Conservation (phyloP, 2,888 invertebrate genomes). For the Crepidodera aurea region DNA sequence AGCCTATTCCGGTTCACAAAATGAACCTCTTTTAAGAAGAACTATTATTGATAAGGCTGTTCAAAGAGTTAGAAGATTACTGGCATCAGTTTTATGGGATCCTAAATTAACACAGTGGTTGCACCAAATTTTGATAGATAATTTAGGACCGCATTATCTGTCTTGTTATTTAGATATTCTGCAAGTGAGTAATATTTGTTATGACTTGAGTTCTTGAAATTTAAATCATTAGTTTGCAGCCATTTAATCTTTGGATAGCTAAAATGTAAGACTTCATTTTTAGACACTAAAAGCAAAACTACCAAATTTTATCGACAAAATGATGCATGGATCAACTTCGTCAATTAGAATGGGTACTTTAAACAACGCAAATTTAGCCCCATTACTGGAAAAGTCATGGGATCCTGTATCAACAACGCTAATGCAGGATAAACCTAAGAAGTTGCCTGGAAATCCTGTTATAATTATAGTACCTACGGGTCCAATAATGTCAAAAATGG, state of each 20-base stretch:
- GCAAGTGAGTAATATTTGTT: constrained; percentile 66
- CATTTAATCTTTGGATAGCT: too few species aligned
- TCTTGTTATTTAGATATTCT: constrained; percentile 80
- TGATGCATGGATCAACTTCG: constrained; percentile 68
- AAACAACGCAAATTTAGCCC: constrained; percentile 70
- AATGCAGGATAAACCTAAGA: constrained; percentile 71
- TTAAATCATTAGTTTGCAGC: too few species aligned
- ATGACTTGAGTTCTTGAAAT: too few species aligned
- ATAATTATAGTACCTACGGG: constrained; percentile 71
- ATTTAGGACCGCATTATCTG: constrained; percentile 71
- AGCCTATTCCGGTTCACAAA: constrained; percentile 66
- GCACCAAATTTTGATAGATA: constrained; percentile 74
- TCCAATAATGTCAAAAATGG: constrained; percentile 65
- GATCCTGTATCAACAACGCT: constrained; percentile 72
- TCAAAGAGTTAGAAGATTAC: constrained; percentile 70
- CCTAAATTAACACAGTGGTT: constrained; percentile 78
- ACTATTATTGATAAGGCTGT: constrained; percentile 76
- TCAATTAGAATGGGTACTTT: constrained; percentile 62
- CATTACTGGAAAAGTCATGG: constrained; percentile 75
- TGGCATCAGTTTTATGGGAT: constrained; percentile 79
- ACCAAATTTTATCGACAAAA: constrained; percentile 76
- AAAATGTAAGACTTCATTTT: too few species aligned
- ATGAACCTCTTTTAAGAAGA: constrained; percentile 75
- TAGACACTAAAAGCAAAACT: constrained; percentile 71
- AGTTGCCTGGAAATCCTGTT: constrained; percentile 74